Base-by-base conservation (phyloP, 2,113 vertebrate species). In the Pseudorasbora parva region DNA sequence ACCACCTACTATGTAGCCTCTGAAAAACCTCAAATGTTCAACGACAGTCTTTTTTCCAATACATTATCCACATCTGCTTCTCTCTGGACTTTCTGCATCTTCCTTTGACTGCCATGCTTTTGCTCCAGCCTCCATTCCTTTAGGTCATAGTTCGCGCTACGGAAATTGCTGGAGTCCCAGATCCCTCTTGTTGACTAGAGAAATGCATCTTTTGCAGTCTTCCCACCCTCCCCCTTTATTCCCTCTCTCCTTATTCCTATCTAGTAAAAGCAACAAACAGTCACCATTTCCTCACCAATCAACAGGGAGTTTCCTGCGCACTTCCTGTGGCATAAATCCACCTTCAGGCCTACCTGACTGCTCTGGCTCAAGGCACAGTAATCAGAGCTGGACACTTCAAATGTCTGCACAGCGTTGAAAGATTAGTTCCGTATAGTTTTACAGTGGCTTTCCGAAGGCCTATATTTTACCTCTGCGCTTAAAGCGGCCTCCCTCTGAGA, bases 341-440 rank as follows among this genome's bases (percentile, higher is more conserved):
- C 23, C 49, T 71, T 82, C 47, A 78, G 82, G 47, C 69, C 74
- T 85, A 84, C 82, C 82, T 86, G 86, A 81, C 77, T 69, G 17
- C 59, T 56, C 62, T 83, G 49, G 83, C 74, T 84, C 59, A 62
- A 47, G 76, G 43, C 23, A 30, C 8, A 27, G 60, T 84, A 82
- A 86, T 66, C 73, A 80, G 85, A 75, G 68, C 60, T 10, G 62
- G 71, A 71, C 57, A 33, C 66, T 71, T 30, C 19, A 51, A 71
- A 75, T 80, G 37, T 68, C 74, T 85, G 59, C 68, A 27, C 57
- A 71, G 80, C 37, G 54, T 57, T 43, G 49, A 84, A 85, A 88
- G 80, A 86, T 90, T 87, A 88, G 81, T 84, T 88, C 54, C 45
- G 75, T 87, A 72, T 88, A 81, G 82, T 83, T 88, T 89, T 88